Conservation (phyloP, 2,888 invertebrate species). For the Hemaris fuciformis region DNA sequence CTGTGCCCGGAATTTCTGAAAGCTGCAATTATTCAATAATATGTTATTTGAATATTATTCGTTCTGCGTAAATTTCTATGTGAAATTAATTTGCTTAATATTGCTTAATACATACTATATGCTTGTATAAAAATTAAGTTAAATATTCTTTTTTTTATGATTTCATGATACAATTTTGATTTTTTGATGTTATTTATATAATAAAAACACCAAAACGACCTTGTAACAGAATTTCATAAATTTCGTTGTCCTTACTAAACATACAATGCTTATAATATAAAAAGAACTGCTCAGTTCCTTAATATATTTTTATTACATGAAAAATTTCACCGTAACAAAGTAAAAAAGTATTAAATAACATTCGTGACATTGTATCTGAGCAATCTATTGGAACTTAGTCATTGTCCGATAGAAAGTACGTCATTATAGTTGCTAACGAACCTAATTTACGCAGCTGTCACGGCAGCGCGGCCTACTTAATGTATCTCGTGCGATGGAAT, state of each 20-base stretch:
- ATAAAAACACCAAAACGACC: neutral
- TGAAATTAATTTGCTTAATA: no score
- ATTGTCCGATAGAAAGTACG: neutral
- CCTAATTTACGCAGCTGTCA: slow-evolving; percentile 5
- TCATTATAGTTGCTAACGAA: neutral
- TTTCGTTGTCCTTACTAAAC: no score
- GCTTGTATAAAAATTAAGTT: neutral
- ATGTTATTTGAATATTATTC: no score
- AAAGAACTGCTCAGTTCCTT: no score
- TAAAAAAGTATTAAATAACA: neutral
- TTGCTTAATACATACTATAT: no score
- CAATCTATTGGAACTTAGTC: neutral
- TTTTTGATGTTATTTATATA: neutral
- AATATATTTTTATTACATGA: neutral
- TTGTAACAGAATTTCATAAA: neutral
- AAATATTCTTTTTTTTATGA: neutral
- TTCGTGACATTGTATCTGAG: neutral
- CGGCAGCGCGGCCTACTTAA: neutral
- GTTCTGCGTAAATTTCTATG: no score
- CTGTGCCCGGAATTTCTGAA: neutral
- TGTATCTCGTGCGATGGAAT: neutral
- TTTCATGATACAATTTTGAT: neutral
- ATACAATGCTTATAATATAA: no score
- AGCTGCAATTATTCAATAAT: neutral
- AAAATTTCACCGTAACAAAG: neutral